Evolutionary conservation across 2,797 vertebrate species (phyloP).

Genomic region (Glyptemys insculpta): DNA sequence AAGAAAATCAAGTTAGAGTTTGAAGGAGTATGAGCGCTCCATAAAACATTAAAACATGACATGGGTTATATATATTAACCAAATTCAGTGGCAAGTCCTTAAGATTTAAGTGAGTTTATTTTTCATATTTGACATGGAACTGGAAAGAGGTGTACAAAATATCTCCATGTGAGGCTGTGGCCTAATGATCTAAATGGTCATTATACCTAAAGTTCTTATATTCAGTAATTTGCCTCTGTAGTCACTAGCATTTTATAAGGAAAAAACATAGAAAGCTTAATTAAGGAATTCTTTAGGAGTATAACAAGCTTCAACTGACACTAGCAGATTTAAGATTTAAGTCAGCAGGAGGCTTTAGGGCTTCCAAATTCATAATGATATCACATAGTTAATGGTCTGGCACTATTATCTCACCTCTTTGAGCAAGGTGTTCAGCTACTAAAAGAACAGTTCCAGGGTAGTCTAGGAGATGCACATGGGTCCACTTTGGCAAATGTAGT

Average conservation of each 20-base stretch:
- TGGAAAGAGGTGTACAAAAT: background rate
- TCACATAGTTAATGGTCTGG: background rate
- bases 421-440: background rate
- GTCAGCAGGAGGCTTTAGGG: background rate
- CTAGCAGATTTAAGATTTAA: background rate
- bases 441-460: background rate
- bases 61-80: background rate
- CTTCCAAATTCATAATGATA: slow-evolving; percentile 27
- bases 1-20: background rate
- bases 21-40: background rate
- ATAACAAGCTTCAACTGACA: background rate
- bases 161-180: background rate
- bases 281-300: slow-evolving; percentile 41
- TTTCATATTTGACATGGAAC: background rate
- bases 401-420: background rate
- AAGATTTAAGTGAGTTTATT: background rate
- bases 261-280: slow-evolving; percentile 23
- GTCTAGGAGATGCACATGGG: background rate
- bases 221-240: background rate
- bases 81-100: slow-evolving; percentile 9
- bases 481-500: background rate
- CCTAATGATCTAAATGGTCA: slow-evolving; percentile 22
- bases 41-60: background rate
- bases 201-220: slow-evolving; percentile 1
- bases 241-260: background rate